Evolutionary conservation across 2,113 vertebrate genomes (phyloP).

Genomic region (Poeciliopsis turrubarensis): DNA sequence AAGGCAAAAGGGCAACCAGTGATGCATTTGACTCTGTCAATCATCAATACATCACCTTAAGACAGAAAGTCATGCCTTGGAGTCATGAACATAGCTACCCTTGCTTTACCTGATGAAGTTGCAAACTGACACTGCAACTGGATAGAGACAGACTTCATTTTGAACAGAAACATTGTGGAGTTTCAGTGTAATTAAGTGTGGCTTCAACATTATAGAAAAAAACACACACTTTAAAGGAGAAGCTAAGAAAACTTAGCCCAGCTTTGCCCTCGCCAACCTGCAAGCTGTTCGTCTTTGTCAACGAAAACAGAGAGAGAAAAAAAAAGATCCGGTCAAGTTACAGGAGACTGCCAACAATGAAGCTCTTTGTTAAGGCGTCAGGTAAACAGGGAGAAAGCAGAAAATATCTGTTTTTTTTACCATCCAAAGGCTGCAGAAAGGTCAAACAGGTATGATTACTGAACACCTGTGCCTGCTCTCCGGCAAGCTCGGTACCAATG

Average conservation of each 20-base stretch:
- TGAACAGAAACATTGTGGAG: too few species aligned
- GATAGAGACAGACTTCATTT: too few species aligned
- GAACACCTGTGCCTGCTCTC: constrained; percentile 62
- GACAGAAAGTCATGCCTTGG: too few species aligned
- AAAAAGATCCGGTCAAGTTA: constrained; percentile 45
- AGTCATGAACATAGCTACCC: not conserved
- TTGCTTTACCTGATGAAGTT: not conserved
- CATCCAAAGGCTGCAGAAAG: constrained; percentile 44
- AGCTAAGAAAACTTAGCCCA: constrained; percentile 11
- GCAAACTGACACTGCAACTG: not conserved
- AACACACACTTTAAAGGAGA: not conserved
- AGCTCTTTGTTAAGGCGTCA: constrained; percentile 52
- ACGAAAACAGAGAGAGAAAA: constrained; percentile 24
- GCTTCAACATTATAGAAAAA: not conserved
- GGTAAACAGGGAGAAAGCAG: constrained; percentile 33
- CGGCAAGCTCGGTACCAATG: constrained; percentile 28
- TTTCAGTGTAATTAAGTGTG: not conserved
- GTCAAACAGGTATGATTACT: constrained; percentile 62
- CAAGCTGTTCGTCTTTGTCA: constrained; percentile 49
- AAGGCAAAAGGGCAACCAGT: too few species aligned
- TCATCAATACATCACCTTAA: not conserved
- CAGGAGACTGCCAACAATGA: constrained; percentile 53
- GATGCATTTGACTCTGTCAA: too few species aligned
- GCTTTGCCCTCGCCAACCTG: constrained; percentile 34
- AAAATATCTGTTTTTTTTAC: constrained; percentile 26